Evolutionary conservation across 2,888 invertebrate species (phyloP), one percentile per base, ranked within the genome.

Genomic region (Mactromeris polynyma): DNA sequence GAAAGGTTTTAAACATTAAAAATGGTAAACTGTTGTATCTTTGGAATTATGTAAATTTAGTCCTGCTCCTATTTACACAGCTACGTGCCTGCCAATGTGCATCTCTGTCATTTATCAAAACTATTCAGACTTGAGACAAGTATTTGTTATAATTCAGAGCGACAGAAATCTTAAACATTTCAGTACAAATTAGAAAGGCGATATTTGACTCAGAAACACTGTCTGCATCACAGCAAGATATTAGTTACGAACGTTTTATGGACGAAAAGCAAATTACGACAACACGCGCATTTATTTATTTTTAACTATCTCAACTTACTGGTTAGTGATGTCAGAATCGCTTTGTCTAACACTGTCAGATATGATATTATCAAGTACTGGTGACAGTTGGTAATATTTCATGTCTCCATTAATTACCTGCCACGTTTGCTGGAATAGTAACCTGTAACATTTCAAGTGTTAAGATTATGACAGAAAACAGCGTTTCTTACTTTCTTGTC

Each of bases 261-360:
- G 73, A 73, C 73, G 73, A 73, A 73, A 73, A 73, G 33, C 73
- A 73, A 73, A 73, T 73, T 73, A 73, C 73, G 26, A 36, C 14
- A 17, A 73, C 73, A 33, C 36, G 36, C 73, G 33, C 17, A 33
- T 33, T 73, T 33, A 73, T 17, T 36, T 26, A 26, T 73, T 73
- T 73, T 36, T 33, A 19, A 73, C 31, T 73, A 73, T 73, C 36
- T 19, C 73, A 73, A 36, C 33, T 33, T 33, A 19, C 14, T 36
- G 31, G 36, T 73, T 73, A 14, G 33, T 36, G 19, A 33, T 73
- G 73, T 36, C 73, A 36, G 73, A 73, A 33, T 36, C 14, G n/a
- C 73, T 73, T 73, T 73, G 73, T 58, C n/a, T 58, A 21, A 58
- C 58, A 58, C 7, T 21, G 21, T 36, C 31, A 33, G 19, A 73